Base-by-base conservation (phyloP, 2,888 invertebrate species). In the Drosophila prolongata region DNA sequence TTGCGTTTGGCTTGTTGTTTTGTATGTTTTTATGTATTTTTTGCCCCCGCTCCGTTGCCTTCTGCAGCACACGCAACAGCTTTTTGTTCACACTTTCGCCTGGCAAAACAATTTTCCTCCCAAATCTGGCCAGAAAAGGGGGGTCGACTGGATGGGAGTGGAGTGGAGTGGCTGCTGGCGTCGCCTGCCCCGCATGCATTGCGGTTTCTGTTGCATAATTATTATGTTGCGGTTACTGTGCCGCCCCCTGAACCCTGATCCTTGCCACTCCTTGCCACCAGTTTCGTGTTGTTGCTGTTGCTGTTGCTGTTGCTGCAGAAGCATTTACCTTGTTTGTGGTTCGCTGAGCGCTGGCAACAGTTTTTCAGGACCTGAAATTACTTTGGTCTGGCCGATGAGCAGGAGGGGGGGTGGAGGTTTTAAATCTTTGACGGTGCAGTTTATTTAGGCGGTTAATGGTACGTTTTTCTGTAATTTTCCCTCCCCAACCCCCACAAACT, bases 11-110 rank as follows among this genome's bases (percentile, higher is more conserved):
- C 75, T 46, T 56, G 55, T 62, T 69, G 56, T 58, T 64, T 37
- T 60, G 43, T 59, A 19, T 49, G 34, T 49, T 49, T 49, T 67
- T 44, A 19, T 49, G 49, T 49, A 34, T 35, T 34, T 49, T 38
- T 75, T 55, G 37, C 40, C 58, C 14, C 43, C 50, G 57, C 60
- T 52, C 44, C 62, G 50, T 37, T 64, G 62, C 40, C 64, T 65
- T 57, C 56, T 56, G 80, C 78, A 76, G 69, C 89, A 80, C 84
- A 88, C 84, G 87, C 84, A 84, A 85, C 89, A 89, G 89, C 87
- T 87, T 87, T 88, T 89, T 90, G 84, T 89, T 89, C 84, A 89
- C 89, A 89, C 90, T 90, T 89, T 89, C 88, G 86, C 89, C 77
- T 79, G 80, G 90, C 79, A 85, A 79, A 87, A 90, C 89, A 89